Conservation (phyloP, 2,113 vertebrate species). For the Brachyhypopomus occidentalis region DNA sequence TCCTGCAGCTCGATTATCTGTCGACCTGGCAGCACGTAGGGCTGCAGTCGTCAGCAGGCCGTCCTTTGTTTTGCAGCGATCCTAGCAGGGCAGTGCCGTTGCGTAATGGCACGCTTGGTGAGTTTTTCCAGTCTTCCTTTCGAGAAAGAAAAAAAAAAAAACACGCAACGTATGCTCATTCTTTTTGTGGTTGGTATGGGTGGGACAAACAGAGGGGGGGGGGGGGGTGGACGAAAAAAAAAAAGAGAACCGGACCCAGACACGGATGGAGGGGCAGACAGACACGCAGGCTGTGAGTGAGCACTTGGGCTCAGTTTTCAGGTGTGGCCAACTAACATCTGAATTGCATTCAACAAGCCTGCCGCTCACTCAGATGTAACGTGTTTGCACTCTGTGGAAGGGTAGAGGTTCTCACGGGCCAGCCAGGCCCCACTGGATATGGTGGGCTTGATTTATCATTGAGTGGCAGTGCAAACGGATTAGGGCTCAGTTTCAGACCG, state of each 20-base stretch:
- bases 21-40: background rate
- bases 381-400: conserved; percentile 15
- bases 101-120: conserved; percentile 8
- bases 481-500: conserved; percentile 20
- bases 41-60: conserved; percentile 23
- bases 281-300: background rate
- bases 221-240: background rate
- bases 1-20: conserved; percentile 21
- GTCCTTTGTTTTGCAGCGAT: conserved; percentile 31
- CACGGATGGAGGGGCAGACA: background rate
- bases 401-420: conserved; percentile 11
- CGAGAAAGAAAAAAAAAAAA: conserved; percentile 15
- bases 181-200: conserved; percentile 11
- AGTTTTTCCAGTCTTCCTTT: conserved; percentile 8
- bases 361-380: background rate
- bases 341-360: background rate
- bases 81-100: conserved; percentile 17
- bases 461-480: conserved; percentile 22
- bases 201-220: too few species aligned
- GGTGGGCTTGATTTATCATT: conserved; percentile 20
- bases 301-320: background rate
- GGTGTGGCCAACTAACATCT: conserved; percentile 17
- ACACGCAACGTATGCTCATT: conserved; percentile 18
- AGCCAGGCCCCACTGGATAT: conserved; percentile 13
- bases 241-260: background rate